phyloP scores from a whole-genome alignment of 30 jellyfish, hydroid and myxozoan species.

The Morbakka virulenta region DNA sequence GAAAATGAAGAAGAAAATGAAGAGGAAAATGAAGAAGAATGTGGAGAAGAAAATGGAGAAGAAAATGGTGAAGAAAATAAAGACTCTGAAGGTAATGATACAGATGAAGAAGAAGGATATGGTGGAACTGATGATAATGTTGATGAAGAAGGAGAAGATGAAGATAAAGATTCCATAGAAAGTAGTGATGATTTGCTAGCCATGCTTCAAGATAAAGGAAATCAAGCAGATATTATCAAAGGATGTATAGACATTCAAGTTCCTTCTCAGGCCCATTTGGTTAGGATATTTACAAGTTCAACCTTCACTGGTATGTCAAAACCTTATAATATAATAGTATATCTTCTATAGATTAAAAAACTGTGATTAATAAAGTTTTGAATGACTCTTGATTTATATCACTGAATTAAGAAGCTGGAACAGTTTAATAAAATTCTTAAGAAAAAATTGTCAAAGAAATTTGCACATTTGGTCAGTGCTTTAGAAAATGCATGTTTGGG shows the following conservation, averaged over 20 bases:
- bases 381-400: too few relatives aligned
- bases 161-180: slow-evolving; percentile 1
- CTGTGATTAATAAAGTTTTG: too few relatives aligned
- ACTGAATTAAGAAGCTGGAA: too few relatives aligned
- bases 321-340: too few relatives aligned
- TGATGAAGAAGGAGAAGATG: slow-evolving; percentile 30
- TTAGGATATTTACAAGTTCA: slow-evolving; percentile 85
- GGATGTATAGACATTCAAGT: slow-evolving; percentile 66
- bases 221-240: neutral
- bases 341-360: too few relatives aligned
- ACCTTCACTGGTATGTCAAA: slow-evolving; percentile 84
- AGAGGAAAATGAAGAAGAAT: neutral
- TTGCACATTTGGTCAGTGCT: too few relatives aligned
- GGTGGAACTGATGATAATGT: slow-evolving; percentile 1
- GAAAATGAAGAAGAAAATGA: slow-evolving; percentile 6
- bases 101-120: slow-evolving; percentile 11
- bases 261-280: slow-evolving; percentile 77
- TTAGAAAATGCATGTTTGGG: too few relatives aligned
- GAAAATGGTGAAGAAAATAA: neutral
- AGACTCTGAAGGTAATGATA: neutral
- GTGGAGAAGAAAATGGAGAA: neutral
- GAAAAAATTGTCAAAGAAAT: too few relatives aligned
- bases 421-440: too few relatives aligned
- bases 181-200: neutral
- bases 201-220: neutral